Conservation (phyloP, 2,113 vertebrate species). For the Podarcis cretensis region DNA sequence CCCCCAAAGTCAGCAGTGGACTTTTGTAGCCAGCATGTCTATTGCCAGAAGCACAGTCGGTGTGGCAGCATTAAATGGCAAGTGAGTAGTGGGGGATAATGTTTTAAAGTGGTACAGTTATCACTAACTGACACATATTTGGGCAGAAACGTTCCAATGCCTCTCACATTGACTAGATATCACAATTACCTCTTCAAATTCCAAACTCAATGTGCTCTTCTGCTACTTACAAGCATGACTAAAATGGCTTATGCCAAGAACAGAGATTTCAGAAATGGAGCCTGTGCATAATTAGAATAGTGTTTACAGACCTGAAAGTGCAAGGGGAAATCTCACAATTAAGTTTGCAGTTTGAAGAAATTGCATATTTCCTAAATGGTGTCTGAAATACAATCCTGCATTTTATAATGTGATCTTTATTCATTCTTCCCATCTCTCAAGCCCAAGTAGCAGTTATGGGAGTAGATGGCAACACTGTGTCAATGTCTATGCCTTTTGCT, state of each 20-base stretch:
- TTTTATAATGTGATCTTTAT: not conserved
- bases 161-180: not conserved
- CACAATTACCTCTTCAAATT: not conserved
- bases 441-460: not conserved
- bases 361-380: not conserved
- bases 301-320: not conserved
- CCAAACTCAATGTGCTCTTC: not conserved
- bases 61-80: slow-evolving; percentile 84
- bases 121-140: not conserved
- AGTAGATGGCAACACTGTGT: not conserved
- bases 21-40: slow-evolving; percentile 84
- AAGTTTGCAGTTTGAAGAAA: not conserved
- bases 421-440: not conserved
- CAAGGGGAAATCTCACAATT: not conserved
- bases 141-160: not conserved
- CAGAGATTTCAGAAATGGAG: not conserved
- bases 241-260: not conserved
- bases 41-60: slow-evolving; percentile 84
- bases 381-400: not conserved
- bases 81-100: slow-evolving; percentile 76
- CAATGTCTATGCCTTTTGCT: not conserved
- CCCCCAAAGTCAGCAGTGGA: slow-evolving; percentile 83
- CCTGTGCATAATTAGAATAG: not conserved
- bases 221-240: not conserved
- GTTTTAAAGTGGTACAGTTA: not conserved